These are phyloP conservation scores for Eupithecia insigniata DNA, from an alignment of 2,888 invertebrate species.

Conservation along the genomic window DNA sequence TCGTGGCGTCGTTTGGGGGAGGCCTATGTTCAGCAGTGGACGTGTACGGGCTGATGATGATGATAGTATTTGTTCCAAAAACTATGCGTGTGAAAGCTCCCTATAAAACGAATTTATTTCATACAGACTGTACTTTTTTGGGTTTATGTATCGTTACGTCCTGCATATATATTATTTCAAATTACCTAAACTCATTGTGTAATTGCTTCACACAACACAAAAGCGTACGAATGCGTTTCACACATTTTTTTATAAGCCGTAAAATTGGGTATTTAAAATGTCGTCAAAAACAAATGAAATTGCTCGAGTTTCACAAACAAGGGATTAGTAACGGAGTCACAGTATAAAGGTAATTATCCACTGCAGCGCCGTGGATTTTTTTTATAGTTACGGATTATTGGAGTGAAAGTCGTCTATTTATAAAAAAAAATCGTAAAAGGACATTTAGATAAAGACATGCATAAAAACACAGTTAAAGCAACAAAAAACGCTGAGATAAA, in stretches of 20 bases:
- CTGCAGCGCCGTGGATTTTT: not conserved
- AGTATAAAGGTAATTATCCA: conserved; percentile 4
- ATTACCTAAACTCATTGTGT: not conserved
- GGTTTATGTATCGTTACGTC: not conserved
- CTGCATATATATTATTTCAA: not conserved
- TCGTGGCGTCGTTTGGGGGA: too few relatives aligned
- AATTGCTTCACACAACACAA: conserved; percentile 11
- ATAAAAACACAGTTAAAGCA: too few relatives aligned
- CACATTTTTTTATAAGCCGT: conserved; percentile 12
- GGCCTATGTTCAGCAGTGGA: too few relatives aligned
- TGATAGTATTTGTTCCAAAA: too few relatives aligned
- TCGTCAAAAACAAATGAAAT: conserved; percentile 34
- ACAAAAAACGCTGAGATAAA: too few relatives aligned
- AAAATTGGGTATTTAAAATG: conserved; percentile 16
- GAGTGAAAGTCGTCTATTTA: too few relatives aligned
- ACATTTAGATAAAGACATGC: too few relatives aligned
- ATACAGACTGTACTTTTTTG: not conserved
- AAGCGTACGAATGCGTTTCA: not conserved
- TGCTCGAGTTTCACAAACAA: conserved; percentile 20
- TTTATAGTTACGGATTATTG: too few relatives aligned
- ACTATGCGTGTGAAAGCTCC: not conserved
- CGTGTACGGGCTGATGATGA: too few relatives aligned
- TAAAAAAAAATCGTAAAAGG: too few relatives aligned
- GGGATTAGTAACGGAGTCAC: conserved; percentile 37
- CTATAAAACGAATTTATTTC: not conserved